Evolutionary conservation across 2,888 invertebrate species (phyloP), one percentile per base, ranked within the genome.

Genomic region (Acheta domesticus): DNA sequence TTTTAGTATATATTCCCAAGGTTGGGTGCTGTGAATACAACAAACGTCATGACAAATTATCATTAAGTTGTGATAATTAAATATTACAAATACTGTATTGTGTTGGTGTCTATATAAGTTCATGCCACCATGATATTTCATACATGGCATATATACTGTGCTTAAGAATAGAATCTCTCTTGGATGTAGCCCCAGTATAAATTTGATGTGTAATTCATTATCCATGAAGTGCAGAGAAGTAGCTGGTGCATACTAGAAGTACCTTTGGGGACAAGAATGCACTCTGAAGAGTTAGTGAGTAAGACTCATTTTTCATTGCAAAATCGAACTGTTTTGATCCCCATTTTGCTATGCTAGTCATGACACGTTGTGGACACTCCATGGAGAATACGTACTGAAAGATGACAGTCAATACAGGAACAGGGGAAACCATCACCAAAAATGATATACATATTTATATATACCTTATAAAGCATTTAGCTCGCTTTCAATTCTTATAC

Each of bases 401-500:
- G 62, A 62, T 62, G 14, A 62, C 62, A 62, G 62, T 62, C 62
- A 62, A 62, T 62, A 62, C 62, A 62, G 62, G 62, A 62, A 62
- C 62, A 62, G 62, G 62, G 62, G 62, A 62, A 62, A 62, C 62
- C 14, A 80, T 49, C 48, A 77, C 49, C 23, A 77, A 79, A 79
- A 80, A 79, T 50, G 74, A 77, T 79, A 79, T 62, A 62, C 62
- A 62, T 62, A 62, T 19, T 62, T 62, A 62, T 62, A 62, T 62
- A 62, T 62, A 62, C 79, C 75, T 81, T 79, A 78, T 79, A 76
- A 80, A 81, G 82, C 80, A 81, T 81, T 79, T 79, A 81, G 83
- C 81, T 81, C 80, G 82, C 82, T 82, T 82, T 82, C 81, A 82
- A 81, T 82, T 81, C 62, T 62, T 62, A 81, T 82, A 82, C 81